Conservation (phyloP, 2,797 vertebrate genomes). For the Salarias fasciatus region DNA sequence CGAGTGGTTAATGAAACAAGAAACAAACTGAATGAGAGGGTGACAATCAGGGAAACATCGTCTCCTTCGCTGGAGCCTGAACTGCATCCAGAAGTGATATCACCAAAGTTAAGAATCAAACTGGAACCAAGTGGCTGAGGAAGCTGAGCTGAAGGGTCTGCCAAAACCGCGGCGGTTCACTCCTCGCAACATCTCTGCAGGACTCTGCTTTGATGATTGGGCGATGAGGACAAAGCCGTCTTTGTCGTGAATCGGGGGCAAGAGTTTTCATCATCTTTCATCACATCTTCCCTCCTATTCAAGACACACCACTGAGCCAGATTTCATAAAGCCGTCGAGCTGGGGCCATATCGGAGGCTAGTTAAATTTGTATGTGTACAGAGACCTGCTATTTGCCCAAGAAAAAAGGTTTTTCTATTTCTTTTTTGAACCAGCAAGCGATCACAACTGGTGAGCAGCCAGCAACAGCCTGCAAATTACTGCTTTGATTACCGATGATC, state of each 20-base stretch:
- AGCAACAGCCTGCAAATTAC: constrained; percentile 36
- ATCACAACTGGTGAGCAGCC: constrained; percentile 7
- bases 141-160: constrained; percentile 12
- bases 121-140: neutral
- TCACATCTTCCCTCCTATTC: constrained; percentile 37
- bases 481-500: constrained; percentile 53
- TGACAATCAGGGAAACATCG: no score
- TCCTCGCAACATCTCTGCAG: constrained; percentile 26
- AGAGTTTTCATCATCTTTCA: constrained; percentile 57
- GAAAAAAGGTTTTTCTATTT: neutral
- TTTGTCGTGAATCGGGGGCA: constrained; percentile 24
- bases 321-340: constrained; percentile 12
- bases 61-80: no score
- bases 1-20: no score
- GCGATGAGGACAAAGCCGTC: constrained; percentile 45
- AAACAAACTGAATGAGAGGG: no score
- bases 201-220: constrained; percentile 47
- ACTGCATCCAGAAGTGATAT: no score
- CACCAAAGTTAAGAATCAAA: no score
- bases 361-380: constrained; percentile 13
- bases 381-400: constrained; percentile 4
- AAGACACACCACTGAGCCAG: constrained; percentile 15
- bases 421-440: constrained; percentile 21
- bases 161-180: constrained; percentile 4
- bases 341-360: constrained; percentile 4